phyloP scores from a whole-genome alignment of 1,140 invertebrate species.

The Monochamus saltuarius region DNA sequence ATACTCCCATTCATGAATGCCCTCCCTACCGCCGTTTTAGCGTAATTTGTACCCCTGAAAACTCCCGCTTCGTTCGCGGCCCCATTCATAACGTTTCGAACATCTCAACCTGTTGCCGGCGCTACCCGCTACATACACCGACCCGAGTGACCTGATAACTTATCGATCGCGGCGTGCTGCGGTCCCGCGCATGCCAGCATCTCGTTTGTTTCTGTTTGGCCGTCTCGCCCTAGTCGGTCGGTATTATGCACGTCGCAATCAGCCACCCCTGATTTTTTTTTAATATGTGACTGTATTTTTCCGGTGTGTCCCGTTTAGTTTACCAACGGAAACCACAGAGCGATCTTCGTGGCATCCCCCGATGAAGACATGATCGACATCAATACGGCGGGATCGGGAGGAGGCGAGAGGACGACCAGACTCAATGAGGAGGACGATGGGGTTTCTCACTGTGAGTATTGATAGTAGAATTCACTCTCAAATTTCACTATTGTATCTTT shows the following conservation, averaged over 20 bases:
- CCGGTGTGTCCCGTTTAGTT: conserved; percentile 27
- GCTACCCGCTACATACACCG: neutral
- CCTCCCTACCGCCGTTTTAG: too few species aligned
- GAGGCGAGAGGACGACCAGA: conserved; percentile 43
- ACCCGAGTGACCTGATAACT: neutral
- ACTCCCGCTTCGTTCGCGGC: too few species aligned
- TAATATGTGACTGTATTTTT: too few species aligned
- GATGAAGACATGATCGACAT: conserved; percentile 68
- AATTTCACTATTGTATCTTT: too few species aligned
- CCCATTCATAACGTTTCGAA: too few species aligned
- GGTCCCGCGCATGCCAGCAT: conserved; percentile 1
- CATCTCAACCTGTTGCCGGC: neutral
- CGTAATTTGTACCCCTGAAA: too few species aligned
- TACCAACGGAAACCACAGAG: conserved; percentile 40
- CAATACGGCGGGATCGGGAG: conserved; percentile 55
- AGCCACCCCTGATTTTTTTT: too few species aligned
- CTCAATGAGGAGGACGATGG: conserved; percentile 51
- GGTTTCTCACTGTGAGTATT: conserved; percentile 40
- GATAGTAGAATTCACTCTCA: too few species aligned
- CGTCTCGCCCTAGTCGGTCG: neutral
- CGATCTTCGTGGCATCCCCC: conserved; percentile 51
- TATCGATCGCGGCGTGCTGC: conserved; percentile 8
- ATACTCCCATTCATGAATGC: too few species aligned
- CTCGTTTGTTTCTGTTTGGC: conserved; percentile 7
- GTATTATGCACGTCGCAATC: neutral